Percentiles rank a stretch among this genome's conserved stretches.
Evolutionary conservation across 2,113 vertebrate species (phyloP).

Genomic region (western clawed frog (Xenopus tropicalis)): UCB_Xtro_10.0 CM004446.2:60282001-60282500

Average conservation of each 20-base stretch:
- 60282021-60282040: constrained; percentile 96
- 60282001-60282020: constrained; percentile 82
- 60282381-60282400: constrained; percentile 96
- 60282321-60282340: constrained; percentile 99
- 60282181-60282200: constrained; percentile 95
- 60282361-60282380: constrained; percentile 99
- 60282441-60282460: constrained; percentile 99
- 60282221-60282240: constrained; percentile 98
- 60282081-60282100: constrained; percentile 99
- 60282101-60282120: constrained; percentile 94
- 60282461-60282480: constrained; percentile 99
- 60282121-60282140: constrained; percentile 94
- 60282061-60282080: constrained; percentile 98
- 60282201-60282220: constrained; percentile 99
- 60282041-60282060: constrained; percentile 99
- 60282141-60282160: constrained; percentile 98
- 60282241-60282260: constrained; percentile 95
- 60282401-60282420: constrained; percentile 99
- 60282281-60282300: constrained; percentile 99
- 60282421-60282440: constrained; percentile 92
- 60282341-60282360: constrained; percentile 99
- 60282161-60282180: constrained; percentile 95
- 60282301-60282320: constrained; percentile 99
- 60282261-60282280: constrained; percentile 99
- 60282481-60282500: constrained; percentile 95